A percentile compares a stretch with the other conserved stretches of the same genome.
These are phyloP conservation scores for Leptoteleia sp. DNA, from an alignment of 1,140 invertebrate species.

Conservation along the genomic window DNA sequence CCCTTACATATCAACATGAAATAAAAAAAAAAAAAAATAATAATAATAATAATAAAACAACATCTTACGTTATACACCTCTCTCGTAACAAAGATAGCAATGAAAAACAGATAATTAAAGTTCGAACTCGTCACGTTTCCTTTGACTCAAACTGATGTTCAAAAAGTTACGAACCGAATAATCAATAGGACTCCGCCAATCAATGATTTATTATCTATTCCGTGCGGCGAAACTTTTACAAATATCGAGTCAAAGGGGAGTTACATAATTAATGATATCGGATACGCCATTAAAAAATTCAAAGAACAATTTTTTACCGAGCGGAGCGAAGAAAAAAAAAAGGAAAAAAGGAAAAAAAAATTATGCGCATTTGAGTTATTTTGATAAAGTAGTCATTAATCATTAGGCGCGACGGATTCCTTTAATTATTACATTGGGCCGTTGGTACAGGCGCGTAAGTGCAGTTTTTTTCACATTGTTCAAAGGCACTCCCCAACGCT, in stretches of 20 bases:
- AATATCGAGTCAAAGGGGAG: constrained; percentile 9
- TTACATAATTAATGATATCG: constrained; percentile 32
- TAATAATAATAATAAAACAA: no score
- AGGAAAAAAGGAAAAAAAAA: no score
- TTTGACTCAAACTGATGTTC: not conserved
- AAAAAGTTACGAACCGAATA: constrained; percentile 7
- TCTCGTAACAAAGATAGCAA: not conserved
- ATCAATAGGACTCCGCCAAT: constrained; percentile 14
- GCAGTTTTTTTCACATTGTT: no score
- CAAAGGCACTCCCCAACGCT: no score
- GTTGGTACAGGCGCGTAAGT: no score
- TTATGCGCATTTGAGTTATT: not conserved
- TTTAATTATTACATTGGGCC: constrained; percentile 41
- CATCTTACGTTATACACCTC: no score
- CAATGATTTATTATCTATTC: constrained; percentile 33
- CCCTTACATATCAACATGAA: no score
- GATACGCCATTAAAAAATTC: constrained; percentile 22
- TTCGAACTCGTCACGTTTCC: not conserved
- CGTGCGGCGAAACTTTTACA: constrained; percentile 1
- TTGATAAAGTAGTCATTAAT: constrained; percentile 27
- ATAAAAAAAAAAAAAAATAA: no score
- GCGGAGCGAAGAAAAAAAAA: no score
- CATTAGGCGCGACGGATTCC: not conserved
- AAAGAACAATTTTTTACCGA: constrained; percentile 25
- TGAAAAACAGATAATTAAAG: not conserved